phyloP scores from a whole-genome alignment of 2,888 invertebrate genomes.

The Campoletis raptor region DNA sequence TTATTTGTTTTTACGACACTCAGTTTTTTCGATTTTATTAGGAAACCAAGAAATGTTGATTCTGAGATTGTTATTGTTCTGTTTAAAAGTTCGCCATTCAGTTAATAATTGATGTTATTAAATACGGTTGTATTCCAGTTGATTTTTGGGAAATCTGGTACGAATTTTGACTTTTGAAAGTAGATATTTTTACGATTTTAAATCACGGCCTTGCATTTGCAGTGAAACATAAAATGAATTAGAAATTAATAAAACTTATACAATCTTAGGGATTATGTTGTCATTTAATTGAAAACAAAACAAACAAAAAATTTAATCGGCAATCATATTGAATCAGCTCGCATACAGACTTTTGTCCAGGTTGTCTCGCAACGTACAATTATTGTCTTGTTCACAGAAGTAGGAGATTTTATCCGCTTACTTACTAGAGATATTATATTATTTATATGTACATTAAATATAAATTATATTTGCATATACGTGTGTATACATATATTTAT shows the following conservation, averaged over 20 bases:
- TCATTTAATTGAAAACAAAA: no score
- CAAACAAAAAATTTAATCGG: not conserved
- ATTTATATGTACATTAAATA: constrained; percentile 57
- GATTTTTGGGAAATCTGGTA: no score
- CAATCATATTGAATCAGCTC: constrained; percentile 19
- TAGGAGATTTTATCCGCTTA: constrained; percentile 80
- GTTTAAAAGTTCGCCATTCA: no score
- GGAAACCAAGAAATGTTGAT: not conserved
- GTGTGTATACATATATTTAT: constrained; percentile 47
- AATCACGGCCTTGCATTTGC: no score
- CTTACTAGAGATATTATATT: constrained; percentile 68
- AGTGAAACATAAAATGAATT: no score
- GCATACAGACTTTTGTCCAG: constrained; percentile 58
- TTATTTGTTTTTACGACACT: no score
- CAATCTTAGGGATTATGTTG: no score
- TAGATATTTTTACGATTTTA: no score
- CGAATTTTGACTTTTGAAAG: no score
- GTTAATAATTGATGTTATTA: not conserved
- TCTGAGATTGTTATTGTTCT: not conserved
- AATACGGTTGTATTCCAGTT: no score
- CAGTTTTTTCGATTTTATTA: no score
- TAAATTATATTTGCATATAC: constrained; percentile 28
- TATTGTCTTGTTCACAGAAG: constrained; percentile 82
- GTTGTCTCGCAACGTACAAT: constrained; percentile 71
- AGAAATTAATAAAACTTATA: no score